A percentile compares a stretch with the other conserved stretches of the same genome.
Evolutionary conservation across 2,888 invertebrate genomes (phyloP).

Genomic region (Busseola fusca): DNA sequence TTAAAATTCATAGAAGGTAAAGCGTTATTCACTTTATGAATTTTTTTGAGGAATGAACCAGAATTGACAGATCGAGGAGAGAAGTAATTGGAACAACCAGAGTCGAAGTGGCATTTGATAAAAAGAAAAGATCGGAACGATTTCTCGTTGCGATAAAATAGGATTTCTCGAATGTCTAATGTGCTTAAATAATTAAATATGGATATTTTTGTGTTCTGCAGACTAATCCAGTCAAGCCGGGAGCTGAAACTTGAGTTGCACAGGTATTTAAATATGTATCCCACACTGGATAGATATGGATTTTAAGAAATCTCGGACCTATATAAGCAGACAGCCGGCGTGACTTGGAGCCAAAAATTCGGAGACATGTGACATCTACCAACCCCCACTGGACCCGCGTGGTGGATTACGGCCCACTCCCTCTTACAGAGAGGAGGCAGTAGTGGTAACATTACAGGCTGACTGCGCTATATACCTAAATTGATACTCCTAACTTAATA

Average conservation of each 20-base stretch:
- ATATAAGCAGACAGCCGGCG: background rate
- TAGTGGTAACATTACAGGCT: background rate
- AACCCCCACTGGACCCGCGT: background rate
- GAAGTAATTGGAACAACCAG: slow-evolving; percentile 47
- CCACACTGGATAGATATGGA: background rate
- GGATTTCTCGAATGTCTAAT: slow-evolving; percentile 6
- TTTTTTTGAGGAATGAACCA: slow-evolving; percentile 30
- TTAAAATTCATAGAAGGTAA: slow-evolving; percentile 2
- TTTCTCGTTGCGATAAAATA: slow-evolving; percentile 24
- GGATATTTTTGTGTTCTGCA: slow-evolving; percentile 42
- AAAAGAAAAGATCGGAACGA: slow-evolving; percentile 37
- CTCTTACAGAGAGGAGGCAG: background rate
- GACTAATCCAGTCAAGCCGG: slow-evolving; percentile 24
- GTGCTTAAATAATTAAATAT: slow-evolving; percentile 24
- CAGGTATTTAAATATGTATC: background rate
- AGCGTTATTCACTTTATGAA: slow-evolving; percentile 22
- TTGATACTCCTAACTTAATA: background rate
- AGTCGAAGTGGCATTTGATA: slow-evolving; percentile 41
- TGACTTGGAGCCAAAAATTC: background rate
- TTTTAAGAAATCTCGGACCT: slow-evolving; percentile 7
- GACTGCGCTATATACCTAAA: background rate
- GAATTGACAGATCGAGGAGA: slow-evolving; percentile 27
- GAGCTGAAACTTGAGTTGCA: slow-evolving; percentile 33
- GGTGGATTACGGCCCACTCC: background rate
- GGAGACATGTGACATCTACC: background rate